Evolutionary conservation across 2,888 invertebrate genomes (phyloP).

Genomic region (Rhopalosiphum nymphaeae): DNA sequence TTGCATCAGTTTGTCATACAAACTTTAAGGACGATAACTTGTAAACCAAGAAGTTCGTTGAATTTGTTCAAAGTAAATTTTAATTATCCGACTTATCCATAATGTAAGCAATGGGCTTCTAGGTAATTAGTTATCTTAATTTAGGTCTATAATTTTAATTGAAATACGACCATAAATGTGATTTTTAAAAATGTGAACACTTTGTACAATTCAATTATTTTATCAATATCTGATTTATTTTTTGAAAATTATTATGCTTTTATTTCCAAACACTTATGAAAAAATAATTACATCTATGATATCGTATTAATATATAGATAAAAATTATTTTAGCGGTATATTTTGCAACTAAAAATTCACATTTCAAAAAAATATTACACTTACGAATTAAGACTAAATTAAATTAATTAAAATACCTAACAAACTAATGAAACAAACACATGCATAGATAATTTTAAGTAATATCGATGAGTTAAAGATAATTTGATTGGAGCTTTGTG

Average conservation of each 20-base stretch:
- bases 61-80: slow-evolving; percentile 4
- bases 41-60: background rate
- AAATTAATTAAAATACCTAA: background rate
- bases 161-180: background rate
- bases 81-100: background rate
- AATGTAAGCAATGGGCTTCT: slow-evolving; percentile 7
- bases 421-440: background rate
- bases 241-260: background rate
- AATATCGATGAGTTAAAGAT: background rate
- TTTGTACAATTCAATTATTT: background rate
- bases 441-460: background rate
- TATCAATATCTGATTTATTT: background rate
- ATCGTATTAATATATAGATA: no score
- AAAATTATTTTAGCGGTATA: background rate
- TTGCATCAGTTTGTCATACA: background rate
- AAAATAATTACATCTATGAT: no score
- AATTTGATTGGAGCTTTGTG: background rate
- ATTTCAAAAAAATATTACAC: background rate
- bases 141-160: background rate
- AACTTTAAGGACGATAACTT: slow-evolving; percentile 11
- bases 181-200: background rate
- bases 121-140: background rate
- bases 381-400: background rate
- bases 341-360: background rate
- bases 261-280: no score